phyloP scores from a whole-genome alignment of 2,888 invertebrate species.

The Dascillus cervinus region DNA sequence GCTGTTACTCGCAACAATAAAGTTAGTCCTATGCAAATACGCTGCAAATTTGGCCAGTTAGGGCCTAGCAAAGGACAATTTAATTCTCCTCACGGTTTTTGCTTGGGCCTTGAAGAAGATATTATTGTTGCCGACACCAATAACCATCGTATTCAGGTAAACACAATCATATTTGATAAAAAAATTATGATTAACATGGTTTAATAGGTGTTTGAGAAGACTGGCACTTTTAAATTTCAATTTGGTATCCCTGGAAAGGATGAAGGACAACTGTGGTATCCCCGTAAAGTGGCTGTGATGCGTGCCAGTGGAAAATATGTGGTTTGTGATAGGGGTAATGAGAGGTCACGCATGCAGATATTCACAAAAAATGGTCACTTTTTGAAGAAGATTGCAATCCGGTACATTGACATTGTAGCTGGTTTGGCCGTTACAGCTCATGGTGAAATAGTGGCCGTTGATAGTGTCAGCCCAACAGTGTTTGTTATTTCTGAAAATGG shows the following conservation, averaged over 20 bases:
- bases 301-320: slow-evolving; percentile 83
- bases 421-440: slow-evolving; percentile 88
- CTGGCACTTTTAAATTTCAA: slow-evolving; percentile 86
- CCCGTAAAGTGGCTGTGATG: slow-evolving; percentile 90
- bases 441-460: slow-evolving; percentile 93
- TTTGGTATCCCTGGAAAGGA: slow-evolving; percentile 94
- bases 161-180: too few relatives aligned
- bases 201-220: slow-evolving; percentile 81
- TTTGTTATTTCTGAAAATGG: slow-evolving; percentile 90
- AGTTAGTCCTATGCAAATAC: slow-evolving; percentile 78
- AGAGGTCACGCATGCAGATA: slow-evolving; percentile 94
- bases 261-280: slow-evolving; percentile 96
- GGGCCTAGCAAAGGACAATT: slow-evolving; percentile 92
- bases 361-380: slow-evolving; percentile 95
- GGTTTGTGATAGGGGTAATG: slow-evolving; percentile 96
- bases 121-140: slow-evolving; percentile 96
- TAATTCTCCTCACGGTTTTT: slow-evolving; percentile 96
- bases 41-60: slow-evolving; percentile 89
- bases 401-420: slow-evolving; percentile 87
- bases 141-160: slow-evolving; percentile 88
- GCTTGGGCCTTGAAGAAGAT: slow-evolving; percentile 89
- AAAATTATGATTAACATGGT: too few relatives aligned
- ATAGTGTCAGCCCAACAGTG: slow-evolving; percentile 94
- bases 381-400: slow-evolving; percentile 86
- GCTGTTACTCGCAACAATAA: slow-evolving; percentile 53